Evolutionary conservation across 2,113 vertebrate species (phyloP).

Genomic region (Anser cygnoides): DNA sequence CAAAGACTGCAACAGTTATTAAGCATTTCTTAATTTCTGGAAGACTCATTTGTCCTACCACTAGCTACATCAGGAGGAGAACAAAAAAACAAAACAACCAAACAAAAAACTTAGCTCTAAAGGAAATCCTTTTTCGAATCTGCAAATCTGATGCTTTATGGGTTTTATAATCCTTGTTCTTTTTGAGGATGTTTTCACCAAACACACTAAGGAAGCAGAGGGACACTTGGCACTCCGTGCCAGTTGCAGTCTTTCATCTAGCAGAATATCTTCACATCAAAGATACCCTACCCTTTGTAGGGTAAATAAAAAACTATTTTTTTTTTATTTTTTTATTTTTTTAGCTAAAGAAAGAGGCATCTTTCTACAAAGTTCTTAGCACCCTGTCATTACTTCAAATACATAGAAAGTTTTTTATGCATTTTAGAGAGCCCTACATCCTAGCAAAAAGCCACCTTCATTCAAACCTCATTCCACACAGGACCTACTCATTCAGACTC

Average conservation of each 20-base stretch:
- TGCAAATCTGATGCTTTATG: constrained; percentile 22
- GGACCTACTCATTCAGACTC: background rate
- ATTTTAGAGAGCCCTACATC: background rate
- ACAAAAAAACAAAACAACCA: constrained; percentile 8
- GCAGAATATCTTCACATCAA: constrained; percentile 55
- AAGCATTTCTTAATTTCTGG: background rate
- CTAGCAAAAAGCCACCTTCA: background rate
- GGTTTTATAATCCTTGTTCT: background rate
- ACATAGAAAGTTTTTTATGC: background rate
- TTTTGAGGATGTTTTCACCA: constrained; percentile 55
- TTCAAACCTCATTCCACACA: background rate
- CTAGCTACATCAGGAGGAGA: background rate
- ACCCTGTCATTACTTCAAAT: background rate
- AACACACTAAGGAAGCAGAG: constrained; percentile 36
- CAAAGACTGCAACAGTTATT: background rate
- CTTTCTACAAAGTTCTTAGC: constrained; percentile 29
- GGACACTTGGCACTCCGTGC: background rate
- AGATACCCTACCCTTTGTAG: constrained; percentile 10
- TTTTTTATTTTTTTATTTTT: constrained; percentile 19
- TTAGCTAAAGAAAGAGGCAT: constrained; percentile 18
- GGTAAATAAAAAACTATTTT: background rate
- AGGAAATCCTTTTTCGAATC: constrained; percentile 58
- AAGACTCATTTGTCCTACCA: background rate
- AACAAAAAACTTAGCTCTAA: background rate
- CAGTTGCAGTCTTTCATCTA: constrained; percentile 52